A percentile compares a stretch with the other conserved stretches of the same genome.
Evolutionary conservation across 1,140 invertebrate genomes (phyloP).

Genomic region (Spodoptera frugiperda): DNA sequence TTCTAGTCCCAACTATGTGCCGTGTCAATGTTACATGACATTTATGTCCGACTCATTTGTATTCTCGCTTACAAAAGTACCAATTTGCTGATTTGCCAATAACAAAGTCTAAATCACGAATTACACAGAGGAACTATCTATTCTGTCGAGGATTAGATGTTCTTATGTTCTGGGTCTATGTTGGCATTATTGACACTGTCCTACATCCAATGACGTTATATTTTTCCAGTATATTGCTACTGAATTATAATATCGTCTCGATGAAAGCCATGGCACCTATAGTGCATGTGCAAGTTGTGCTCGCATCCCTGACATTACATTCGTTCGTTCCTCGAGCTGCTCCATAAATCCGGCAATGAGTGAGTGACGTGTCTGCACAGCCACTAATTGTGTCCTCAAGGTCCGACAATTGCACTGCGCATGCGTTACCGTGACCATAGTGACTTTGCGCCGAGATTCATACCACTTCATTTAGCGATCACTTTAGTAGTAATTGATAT

Average conservation of each 20-base stretch:
- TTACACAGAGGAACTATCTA: too few species aligned
- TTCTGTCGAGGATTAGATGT: too few species aligned
- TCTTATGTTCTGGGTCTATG: too few species aligned
- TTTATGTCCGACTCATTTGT: neutral
- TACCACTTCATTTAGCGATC: constrained; percentile 31
- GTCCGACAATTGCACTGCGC: constrained; percentile 8
- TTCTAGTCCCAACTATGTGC: neutral
- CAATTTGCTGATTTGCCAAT: neutral
- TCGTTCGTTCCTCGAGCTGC: neutral
- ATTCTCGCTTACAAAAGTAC: neutral
- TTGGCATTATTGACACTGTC: too few species aligned
- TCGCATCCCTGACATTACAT: too few species aligned
- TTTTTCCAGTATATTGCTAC: too few species aligned
- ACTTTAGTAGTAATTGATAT: constrained; percentile 21
- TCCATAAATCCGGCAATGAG: constrained; percentile 34
- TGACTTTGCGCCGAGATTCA: constrained; percentile 3
- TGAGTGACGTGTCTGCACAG: neutral
- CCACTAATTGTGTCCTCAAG: constrained; percentile 30
- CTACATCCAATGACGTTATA: too few species aligned
- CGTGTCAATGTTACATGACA: constrained; percentile 13
- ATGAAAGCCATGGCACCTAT: too few species aligned
- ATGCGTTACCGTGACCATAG: neutral
- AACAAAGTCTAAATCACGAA: too few species aligned
- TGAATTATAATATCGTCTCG: too few species aligned
- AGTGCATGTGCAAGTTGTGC: too few species aligned